phyloP scores from a whole-genome alignment of 2,113 vertebrate genomes.

The Crypturellus undulatus region DNA sequence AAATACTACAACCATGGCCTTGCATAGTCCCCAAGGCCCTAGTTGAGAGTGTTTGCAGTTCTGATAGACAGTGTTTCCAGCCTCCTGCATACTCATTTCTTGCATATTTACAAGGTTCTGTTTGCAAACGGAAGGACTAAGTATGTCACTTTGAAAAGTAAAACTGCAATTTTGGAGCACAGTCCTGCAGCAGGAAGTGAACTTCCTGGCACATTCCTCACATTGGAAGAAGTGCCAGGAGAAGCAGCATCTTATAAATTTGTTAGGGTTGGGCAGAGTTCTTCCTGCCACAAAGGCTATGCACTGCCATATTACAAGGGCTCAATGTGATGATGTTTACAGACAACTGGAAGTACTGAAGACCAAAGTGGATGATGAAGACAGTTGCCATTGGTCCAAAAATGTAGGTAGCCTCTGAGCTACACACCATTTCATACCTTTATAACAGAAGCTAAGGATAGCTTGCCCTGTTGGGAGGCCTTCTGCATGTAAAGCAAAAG shows the following conservation, averaged over 20 bases:
- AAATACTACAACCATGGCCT: background rate
- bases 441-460: background rate
- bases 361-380: background rate
- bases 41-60: background rate
- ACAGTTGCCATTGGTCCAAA: background rate
- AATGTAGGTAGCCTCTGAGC: background rate
- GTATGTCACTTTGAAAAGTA: accelerated
- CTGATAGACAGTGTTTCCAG: accelerated
- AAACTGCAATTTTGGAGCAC: background rate
- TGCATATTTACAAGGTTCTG: accelerated
- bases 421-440: background rate
- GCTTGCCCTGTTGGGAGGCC: background rate
- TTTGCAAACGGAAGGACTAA: background rate
- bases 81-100: background rate
- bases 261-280: background rate
- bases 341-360: background rate
- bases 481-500: background rate
- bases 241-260: background rate
- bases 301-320: background rate
- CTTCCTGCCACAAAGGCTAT: background rate
- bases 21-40: background rate
- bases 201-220: background rate
- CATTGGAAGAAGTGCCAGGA: background rate
- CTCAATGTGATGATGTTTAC: accelerated
- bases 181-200: background rate